Base-by-base conservation (phyloP, 2,888 invertebrate species). In the Lasioglossum vierecki region DNA sequence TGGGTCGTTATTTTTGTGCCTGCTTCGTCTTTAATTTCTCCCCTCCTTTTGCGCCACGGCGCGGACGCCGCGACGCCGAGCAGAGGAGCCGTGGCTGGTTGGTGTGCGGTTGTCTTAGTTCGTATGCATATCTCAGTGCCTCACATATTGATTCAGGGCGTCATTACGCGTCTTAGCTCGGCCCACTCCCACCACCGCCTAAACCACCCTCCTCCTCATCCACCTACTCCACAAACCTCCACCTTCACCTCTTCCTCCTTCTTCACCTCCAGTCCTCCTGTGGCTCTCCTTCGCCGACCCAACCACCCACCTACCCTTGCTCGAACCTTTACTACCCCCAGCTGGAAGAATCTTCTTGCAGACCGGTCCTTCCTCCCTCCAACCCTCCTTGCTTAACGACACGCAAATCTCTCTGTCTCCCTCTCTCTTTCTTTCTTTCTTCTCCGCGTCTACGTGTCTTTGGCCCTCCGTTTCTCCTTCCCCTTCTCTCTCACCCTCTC, bases 81-180 rank as follows among this genome's bases (percentile, higher is more conserved):
- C 90, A 86, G 88, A 90, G 88, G 83, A 89, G 88, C 85, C 84
- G 85, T 83, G 84, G 89, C 85, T 88, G 88, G 88, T 84, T 87
- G 85, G 91, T 88, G 91, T 86, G 92, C 92, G 94, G 92, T 94
- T 94, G 94, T 94, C 94, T 95, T 95, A 94, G 95, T 94, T 94
- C 94, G 94, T 95, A 94, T 95, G 95, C 94, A 95, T 94, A 95
- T 95, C 94, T 94, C 94, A 94, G 94, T 94, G 94, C 93, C 94
- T 94, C 94, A 95, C 94, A 95, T 95, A 95, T 95, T 95, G 95
- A 95, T 95, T 95, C 94, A 94, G 94, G 94, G 94, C 94, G 94
- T 94, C 95, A 95, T 95, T 95, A 95, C 94, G 93, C 94, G 94
- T 94, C 94, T 94, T 94, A 94, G 94, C 93, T 94, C 93, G 93